Evolutionary conservation across 2,888 invertebrate species (phyloP), one percentile per base, ranked within the genome.

Genomic region (Empis stercorea): DNA sequence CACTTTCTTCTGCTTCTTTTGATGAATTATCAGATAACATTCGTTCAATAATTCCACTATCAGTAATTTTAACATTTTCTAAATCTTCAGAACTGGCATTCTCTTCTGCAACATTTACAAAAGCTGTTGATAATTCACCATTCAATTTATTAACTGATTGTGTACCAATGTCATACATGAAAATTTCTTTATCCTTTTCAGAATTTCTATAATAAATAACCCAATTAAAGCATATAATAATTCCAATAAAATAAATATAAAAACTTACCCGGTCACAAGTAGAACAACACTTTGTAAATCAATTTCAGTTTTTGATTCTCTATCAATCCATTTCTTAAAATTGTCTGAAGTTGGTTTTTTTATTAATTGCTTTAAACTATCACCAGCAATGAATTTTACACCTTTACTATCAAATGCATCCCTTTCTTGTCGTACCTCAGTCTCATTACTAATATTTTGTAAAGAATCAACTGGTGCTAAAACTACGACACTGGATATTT

Each of bases 101-200:
- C 55, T 84, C 86, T 69, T 88, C 88, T 17, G 89, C 89, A 40
- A 87, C 88, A 61, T 85, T 84, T 2, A 88, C 87, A 58, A 89
- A 89, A 34, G 88, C 86, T 44, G 81, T 78, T 5, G 88, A 88
- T 44, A 89, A 71, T 59, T 87, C 87, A 2, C 89, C 88, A 54
- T 78, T 80, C 17, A 89, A 70, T 66, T 82, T 86, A 65, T 79
- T 87, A 3, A 87, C 83, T 37, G 75, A 78, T 58, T 82, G 78
- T 4, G 82, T 79, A 51, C 74, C 70, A 40, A 87, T 79, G 61
- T 89, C 88, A 63, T 87, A 88, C 88, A 89, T 88, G 68, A 79
- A 89, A 57, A 89, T 88, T 71, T 88, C 88, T 61, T 81, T 80
- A 48, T 79, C 78, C 41, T 73, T 72, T 1, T 57, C 56, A 20